Evolutionary conservation across 2,888 invertebrate genomes (phyloP).

Genomic region (Papilio protenor): DNA sequence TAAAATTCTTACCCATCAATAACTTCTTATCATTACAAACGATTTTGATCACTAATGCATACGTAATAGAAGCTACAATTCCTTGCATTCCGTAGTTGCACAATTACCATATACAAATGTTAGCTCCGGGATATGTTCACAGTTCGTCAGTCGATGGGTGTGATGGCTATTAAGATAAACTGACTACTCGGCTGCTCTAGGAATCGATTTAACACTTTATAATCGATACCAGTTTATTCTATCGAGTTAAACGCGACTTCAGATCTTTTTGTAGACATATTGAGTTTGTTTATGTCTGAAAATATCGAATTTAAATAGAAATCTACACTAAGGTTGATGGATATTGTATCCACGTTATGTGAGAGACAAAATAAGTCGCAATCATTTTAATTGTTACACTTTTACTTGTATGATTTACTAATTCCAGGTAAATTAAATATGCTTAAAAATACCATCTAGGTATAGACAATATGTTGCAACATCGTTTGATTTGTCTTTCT

Average conservation of each 20-base stretch:
- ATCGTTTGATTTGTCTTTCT: neutral
- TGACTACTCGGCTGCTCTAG: constrained; percentile 17
- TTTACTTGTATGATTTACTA: too few species aligned
- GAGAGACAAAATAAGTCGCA: neutral
- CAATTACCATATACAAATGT: constrained; percentile 40
- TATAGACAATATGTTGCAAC: too few species aligned
- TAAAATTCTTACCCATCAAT: constrained; percentile 12
- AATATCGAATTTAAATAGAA: neutral
- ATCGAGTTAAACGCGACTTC: neutral
- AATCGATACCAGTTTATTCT: constrained; percentile 29
- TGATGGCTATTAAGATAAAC: constrained; percentile 39
- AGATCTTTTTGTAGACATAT: neutral
- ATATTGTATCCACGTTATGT: neutral
- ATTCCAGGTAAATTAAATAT: too few species aligned
- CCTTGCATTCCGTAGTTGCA: neutral
- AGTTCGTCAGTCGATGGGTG: constrained; percentile 35
- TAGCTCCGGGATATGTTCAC: constrained; percentile 35
- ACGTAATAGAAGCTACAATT: neutral
- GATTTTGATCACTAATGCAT: neutral
- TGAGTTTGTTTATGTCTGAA: neutral
- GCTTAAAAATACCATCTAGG: too few species aligned
- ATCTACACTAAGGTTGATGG: neutral
- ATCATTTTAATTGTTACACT: neutral
- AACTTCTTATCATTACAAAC: neutral
- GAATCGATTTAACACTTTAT: constrained; percentile 39